Base-by-base conservation (phyloP, 1,140 invertebrate genomes). In the Habropoda laboriosa region DNA sequence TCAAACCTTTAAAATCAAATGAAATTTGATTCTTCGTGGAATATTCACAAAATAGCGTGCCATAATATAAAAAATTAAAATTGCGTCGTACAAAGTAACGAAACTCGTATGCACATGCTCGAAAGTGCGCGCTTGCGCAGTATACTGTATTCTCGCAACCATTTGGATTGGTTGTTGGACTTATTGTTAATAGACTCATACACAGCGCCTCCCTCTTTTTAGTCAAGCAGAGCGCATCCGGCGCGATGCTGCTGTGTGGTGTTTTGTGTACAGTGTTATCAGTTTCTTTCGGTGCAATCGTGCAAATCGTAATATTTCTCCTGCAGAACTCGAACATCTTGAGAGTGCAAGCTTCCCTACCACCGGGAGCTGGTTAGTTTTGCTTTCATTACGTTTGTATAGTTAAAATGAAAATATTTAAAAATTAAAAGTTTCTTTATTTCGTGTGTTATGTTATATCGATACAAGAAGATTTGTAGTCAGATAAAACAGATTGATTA, bases 281-380 rank as follows among this genome's bases (percentile, higher is more conserved):
- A 66, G 57, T 83, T 74, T 82, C 84, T 38, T 72, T 87, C 64
- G 68, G 84, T 58, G 82, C 82, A 10, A 30, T 85, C 27, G 75
- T 83, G 42, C 83, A 86, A 75, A 77, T 88, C 40, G 38, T 86
- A n/a, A 73, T 86, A 42, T 75, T 88, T 7, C 67, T 86, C 8
- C 73, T 84, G 55, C 80, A 83, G 24, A 78, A 79, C 53, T 82
- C 72, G 24, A 74, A 86, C 47, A 61, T 84, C 30, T 83, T 27
- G 61, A 85, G 60, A 58, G 86, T 88, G 30, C 80, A 87, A 45
- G 90, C 89, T 10, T 89, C 89, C 30, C 83, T 91, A 63, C 90
- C 90, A 42, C 90, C 90, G 35, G 90, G 90, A 60, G 89, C 90
- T 81, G 90, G 90, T 91, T 68, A 82, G 87, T 89, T 58, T 51